These are phyloP conservation scores for Jordanella pulchra DNA, from an alignment of 2,797 vertebrate genomes.

Conservation along the genomic window DNA sequence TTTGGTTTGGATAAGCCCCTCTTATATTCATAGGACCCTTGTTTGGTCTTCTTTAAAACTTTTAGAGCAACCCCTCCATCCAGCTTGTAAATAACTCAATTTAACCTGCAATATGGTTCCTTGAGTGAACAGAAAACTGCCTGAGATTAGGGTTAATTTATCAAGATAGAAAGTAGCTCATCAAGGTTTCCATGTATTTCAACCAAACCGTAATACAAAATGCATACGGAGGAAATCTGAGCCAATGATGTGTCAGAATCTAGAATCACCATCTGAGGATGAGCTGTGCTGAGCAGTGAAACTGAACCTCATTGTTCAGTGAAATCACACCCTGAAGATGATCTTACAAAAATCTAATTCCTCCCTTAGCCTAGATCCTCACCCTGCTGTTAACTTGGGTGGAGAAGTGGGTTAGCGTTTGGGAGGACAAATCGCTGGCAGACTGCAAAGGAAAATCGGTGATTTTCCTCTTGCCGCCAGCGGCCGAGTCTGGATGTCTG, in stretches of 20 bases:
- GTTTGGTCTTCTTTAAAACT: neutral
- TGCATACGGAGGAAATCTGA: no score
- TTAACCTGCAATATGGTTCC: neutral
- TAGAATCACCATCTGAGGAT: neutral
- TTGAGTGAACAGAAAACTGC: neutral
- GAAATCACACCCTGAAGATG: constrained; percentile 69
- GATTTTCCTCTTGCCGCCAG: constrained; percentile 78
- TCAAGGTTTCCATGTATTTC: no score
- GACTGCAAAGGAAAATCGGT: constrained; percentile 70
- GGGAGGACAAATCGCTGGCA: constrained; percentile 47
- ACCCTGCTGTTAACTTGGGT: constrained; percentile 37
- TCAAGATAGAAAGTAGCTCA: neutral
- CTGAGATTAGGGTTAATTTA: neutral
- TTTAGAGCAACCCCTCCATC: neutral
- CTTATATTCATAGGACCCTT: neutral
- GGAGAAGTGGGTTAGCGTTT: constrained; percentile 8
- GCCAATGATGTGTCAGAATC: no score
- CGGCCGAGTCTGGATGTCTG: constrained; percentile 70
- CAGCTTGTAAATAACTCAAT: neutral
- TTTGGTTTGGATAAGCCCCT: neutral
- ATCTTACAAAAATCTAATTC: constrained; percentile 76
- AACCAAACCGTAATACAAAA: no score
- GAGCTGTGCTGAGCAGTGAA: constrained; percentile 45
- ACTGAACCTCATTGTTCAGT: constrained; percentile 64
- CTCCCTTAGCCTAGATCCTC: constrained; percentile 64